These are phyloP conservation scores for Hartigia nigra DNA, from an alignment of 2,888 invertebrate species.

Conservation along the genomic window DNA sequence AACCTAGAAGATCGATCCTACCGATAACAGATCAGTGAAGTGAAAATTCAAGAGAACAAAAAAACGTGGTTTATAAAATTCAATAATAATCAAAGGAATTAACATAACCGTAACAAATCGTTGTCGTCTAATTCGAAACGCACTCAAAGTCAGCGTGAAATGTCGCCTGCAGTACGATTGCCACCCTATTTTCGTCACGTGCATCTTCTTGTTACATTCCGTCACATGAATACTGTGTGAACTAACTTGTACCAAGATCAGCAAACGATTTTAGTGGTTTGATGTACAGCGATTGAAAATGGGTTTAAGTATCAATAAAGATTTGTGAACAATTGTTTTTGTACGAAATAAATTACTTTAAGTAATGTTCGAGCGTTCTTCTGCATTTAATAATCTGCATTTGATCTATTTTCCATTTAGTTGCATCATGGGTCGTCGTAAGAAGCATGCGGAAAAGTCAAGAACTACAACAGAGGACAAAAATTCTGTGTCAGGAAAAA, in stretches of 20 bases:
- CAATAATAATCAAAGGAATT: background rate
- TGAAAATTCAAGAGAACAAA: background rate
- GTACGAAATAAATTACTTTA: no score
- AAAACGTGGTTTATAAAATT: background rate
- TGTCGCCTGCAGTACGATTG: background rate
- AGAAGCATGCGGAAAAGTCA: background rate
- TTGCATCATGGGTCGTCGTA: background rate
- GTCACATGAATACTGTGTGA: background rate
- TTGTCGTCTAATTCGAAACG: background rate
- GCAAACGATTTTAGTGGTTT: background rate
- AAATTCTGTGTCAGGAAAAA: background rate
- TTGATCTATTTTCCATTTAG: background rate
- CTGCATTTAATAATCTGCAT: background rate
- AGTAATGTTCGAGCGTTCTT: background rate
- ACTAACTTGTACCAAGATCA: background rate
- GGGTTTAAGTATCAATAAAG: no score
- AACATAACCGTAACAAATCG: background rate
- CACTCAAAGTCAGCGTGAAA: background rate
- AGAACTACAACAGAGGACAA: background rate
- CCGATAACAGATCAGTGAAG: background rate
- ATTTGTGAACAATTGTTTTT: no score
- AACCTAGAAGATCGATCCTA: no score
- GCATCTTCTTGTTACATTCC: background rate
- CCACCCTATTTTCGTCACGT: background rate
- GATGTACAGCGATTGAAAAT: background rate